These are phyloP conservation scores for Zaprionus kolodkinae DNA, from an alignment of 1,140 invertebrate species.

Conservation along the genomic window DNA sequence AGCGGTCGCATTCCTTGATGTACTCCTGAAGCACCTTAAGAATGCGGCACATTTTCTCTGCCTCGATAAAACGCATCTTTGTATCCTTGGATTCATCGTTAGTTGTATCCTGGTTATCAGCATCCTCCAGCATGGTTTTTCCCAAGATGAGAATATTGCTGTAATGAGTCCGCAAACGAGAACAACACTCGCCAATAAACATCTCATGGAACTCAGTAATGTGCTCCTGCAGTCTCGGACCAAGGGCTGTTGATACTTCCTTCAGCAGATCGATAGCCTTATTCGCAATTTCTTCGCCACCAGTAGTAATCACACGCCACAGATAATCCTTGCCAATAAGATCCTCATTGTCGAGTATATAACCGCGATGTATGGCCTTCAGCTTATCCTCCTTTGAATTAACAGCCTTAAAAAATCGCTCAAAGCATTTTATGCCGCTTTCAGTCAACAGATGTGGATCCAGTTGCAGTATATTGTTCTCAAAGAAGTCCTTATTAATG, in stretches of 20 bases:
- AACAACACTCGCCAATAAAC: constrained; percentile 95
- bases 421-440: constrained; percentile 95
- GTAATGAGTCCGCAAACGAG: constrained; percentile 93
- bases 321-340: constrained; percentile 98
- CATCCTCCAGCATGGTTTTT: constrained; percentile 80
- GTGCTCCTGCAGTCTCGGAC: constrained; percentile 90
- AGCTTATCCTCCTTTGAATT: constrained; percentile 98
- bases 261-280: constrained; percentile 96
- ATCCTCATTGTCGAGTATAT: constrained; percentile 93
- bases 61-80: constrained; percentile 87
- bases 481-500: constrained; percentile 98
- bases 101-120: constrained; percentile 63
- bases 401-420: constrained; percentile 97
- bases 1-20: constrained; percentile 97
- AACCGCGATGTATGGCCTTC: constrained; percentile 92
- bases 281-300: constrained; percentile 95
- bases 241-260: constrained; percentile 97
- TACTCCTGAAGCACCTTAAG: constrained; percentile 98
- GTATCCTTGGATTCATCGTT: constrained; percentile 77
- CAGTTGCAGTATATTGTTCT: constrained; percentile 96
- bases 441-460: constrained; percentile 96
- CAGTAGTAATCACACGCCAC: constrained; percentile 96
- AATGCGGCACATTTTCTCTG: constrained; percentile 96
- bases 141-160: constrained; percentile 86
- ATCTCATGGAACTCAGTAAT: constrained; percentile 93